Evolutionary conservation across 1,140 invertebrate genomes (phyloP).

Genomic region (Ruditapes philippinarum): DNA sequence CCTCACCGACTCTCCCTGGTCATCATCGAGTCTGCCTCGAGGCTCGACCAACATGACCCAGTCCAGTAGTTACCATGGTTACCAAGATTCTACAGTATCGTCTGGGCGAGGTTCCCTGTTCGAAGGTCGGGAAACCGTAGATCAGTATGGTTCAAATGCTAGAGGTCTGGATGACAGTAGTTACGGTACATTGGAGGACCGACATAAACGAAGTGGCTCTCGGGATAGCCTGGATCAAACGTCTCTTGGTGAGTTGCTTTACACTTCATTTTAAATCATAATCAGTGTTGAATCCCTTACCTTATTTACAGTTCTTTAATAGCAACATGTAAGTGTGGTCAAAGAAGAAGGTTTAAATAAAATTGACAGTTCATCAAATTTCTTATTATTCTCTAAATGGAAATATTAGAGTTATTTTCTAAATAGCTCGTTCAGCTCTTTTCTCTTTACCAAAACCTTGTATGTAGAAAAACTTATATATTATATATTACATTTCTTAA

Average conservation of each 20-base stretch:
- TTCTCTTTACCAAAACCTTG: no score
- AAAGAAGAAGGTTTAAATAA: no score
- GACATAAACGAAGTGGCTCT: slow-evolving; percentile 79
- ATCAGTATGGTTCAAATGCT: slow-evolving; percentile 64
- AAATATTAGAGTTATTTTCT: no score
- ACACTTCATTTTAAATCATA: not conserved
- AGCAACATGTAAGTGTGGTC: no score
- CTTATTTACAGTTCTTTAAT: no score
- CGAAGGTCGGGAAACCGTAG: slow-evolving; percentile 69
- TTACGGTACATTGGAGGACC: slow-evolving; percentile 77
- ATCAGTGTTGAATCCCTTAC: no score
- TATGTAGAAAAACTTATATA: no score
- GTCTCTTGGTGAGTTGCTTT: slow-evolving; percentile 73
- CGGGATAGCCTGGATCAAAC: slow-evolving; percentile 80
- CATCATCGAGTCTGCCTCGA: slow-evolving; percentile 59
- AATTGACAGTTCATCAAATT: no score
- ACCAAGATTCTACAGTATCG: slow-evolving; percentile 79
- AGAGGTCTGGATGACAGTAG: slow-evolving; percentile 73
- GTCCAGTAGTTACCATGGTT: slow-evolving; percentile 74
- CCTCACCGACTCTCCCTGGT: slow-evolving; percentile 52
- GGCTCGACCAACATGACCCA: slow-evolving; percentile 13
- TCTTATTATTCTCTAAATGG: no score
- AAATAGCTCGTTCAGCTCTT: no score
- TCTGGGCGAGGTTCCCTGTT: slow-evolving; percentile 74
- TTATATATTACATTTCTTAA: no score